phyloP scores from a whole-genome alignment of 2,888 invertebrate species.

The Drosophila nr. medialis region DNA sequence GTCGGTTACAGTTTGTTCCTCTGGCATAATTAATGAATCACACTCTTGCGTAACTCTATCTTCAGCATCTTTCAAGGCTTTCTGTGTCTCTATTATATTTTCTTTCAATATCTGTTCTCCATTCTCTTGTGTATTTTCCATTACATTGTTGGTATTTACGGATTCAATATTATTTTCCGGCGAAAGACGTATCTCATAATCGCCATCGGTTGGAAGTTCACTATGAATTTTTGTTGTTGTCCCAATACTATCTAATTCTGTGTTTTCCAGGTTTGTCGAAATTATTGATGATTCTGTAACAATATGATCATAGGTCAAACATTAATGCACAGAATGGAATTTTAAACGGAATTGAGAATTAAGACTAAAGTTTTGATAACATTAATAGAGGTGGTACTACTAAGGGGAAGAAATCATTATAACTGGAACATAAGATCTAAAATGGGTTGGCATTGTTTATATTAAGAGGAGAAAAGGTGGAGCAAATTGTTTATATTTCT shows the following conservation, averaged over 20 bases:
- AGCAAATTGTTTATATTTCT: neutral
- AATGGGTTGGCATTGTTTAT: neutral
- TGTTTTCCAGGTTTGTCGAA: neutral
- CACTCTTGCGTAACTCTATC: neutral
- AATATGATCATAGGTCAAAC: neutral
- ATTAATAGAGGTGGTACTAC: neutral
- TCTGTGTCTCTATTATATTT: neutral
- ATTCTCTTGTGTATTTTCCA: neutral
- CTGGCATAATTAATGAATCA: neutral
- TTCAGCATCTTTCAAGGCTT: neutral
- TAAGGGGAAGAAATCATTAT: neutral
- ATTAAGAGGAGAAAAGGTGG: neutral
- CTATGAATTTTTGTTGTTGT: conserved; percentile 32
- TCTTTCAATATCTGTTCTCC: neutral
- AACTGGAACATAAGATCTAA: neutral
- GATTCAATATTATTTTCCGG: neutral
- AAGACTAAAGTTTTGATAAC: neutral
- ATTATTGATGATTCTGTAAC: conserved; percentile 4
- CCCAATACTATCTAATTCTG: conserved; percentile 4
- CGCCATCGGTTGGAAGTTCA: conserved; percentile 32
- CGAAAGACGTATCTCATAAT: conserved; percentile 24
- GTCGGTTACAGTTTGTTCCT: neutral
- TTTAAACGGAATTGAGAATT: neutral
- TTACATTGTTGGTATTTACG: neutral
- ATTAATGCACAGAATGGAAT: neutral